phyloP scores from a whole-genome alignment of 2,113 vertebrate species.

The human region DNA sequence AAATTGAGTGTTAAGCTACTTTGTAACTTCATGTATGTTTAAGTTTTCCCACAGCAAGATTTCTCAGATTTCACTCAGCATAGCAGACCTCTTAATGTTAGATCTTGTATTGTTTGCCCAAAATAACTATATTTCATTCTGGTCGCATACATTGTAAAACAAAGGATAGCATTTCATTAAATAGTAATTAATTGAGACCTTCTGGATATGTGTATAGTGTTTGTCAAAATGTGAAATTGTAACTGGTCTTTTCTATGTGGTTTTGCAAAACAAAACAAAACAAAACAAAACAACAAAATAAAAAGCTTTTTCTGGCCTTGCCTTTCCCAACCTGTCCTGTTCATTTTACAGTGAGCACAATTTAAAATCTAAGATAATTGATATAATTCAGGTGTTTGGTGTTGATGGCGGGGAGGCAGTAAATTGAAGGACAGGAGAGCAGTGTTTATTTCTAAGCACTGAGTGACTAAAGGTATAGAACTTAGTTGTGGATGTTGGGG shows the following conservation, averaged over 20 bases:
- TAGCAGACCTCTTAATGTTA: conserved; percentile 22
- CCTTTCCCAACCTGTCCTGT: neutral
- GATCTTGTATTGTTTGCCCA: conserved; percentile 20
- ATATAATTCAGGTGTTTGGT: neutral
- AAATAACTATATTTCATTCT: conserved; percentile 43
- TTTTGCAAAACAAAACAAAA: conserved; percentile 37
- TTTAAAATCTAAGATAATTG: neutral
- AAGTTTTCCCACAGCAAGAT: neutral
- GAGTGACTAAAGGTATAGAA: neutral
- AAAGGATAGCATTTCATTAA: conserved; percentile 29
- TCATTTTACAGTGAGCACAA: neutral
- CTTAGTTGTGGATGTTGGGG: neutral
- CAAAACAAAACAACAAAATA: neutral
- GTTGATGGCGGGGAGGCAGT: neutral
- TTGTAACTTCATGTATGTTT: neutral
- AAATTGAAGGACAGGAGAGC: neutral
- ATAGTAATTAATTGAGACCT: conserved; percentile 17
- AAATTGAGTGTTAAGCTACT: conserved; percentile 17
- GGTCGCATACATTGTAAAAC: neutral
- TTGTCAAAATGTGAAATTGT: neutral
- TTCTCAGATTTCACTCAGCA: neutral
- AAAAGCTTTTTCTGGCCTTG: neutral
- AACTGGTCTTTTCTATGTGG: neutral
- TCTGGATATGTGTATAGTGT: neutral
- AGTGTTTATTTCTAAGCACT: neutral